Evolutionary conservation across 2,888 invertebrate genomes (phyloP).

Genomic region (Odiellus spinosus): DNA sequence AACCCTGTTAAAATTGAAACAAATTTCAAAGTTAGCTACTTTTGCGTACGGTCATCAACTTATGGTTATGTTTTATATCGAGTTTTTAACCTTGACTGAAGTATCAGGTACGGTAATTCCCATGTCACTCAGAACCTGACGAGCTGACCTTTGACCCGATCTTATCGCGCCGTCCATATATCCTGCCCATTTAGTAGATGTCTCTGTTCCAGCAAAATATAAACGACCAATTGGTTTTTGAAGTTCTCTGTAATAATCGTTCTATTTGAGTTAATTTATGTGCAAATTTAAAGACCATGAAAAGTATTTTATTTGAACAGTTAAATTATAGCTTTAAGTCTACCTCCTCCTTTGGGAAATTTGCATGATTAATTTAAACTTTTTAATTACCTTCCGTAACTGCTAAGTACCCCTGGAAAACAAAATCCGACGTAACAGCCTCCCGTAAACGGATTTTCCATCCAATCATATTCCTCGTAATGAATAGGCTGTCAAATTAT

Average conservation of each 20-base stretch:
- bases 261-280: no score
- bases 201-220: constrained; percentile 18
- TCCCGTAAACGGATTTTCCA: constrained; percentile 27
- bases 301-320: no score
- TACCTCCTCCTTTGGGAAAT: no score
- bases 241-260: constrained; percentile 20
- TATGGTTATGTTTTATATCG: no score
- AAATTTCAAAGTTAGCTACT: no score
- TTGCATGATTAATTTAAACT: no score
- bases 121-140: constrained; percentile 15
- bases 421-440: constrained; percentile 28
- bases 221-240: constrained; percentile 23
- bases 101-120: constrained; percentile 7
- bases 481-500: constrained; percentile 19
- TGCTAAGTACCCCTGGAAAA: constrained; percentile 28
- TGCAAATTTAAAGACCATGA: no score
- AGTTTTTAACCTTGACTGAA: no score
- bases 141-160: constrained; percentile 15
- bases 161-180: constrained; percentile 17
- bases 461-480: constrained; percentile 28
- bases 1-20: no score
- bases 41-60: no score
- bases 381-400: constrained; percentile 24
- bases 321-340: no score
- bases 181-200: constrained; percentile 16